These are phyloP conservation scores for Vombatus ursinus DNA, from an alignment of 2,113 vertebrate genomes.

Conservation along the genomic window DNA sequence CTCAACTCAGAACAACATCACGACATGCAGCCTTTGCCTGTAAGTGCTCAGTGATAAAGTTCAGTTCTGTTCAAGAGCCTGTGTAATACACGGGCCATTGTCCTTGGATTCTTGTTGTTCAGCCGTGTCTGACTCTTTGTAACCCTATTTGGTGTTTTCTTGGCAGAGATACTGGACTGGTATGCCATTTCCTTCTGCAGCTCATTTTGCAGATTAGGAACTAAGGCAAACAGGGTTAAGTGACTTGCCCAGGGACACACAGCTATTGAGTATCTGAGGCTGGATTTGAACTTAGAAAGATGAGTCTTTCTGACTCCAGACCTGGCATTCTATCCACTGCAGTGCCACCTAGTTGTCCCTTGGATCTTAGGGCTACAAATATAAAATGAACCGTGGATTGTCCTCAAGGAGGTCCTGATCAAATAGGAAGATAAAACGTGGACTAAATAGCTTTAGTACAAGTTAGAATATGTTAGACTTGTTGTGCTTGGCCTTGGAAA, in stretches of 20 bases:
- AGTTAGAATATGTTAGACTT: not conserved
- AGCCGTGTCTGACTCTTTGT: not conserved
- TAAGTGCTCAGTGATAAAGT: not conserved
- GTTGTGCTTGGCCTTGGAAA: not conserved
- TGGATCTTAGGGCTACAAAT: not conserved
- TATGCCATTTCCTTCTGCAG: not conserved
- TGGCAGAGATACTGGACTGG: not conserved
- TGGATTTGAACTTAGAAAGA: not conserved
- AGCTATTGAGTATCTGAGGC: not conserved
- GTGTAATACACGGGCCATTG: not conserved
- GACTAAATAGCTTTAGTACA: not conserved
- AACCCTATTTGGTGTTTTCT: not conserved
- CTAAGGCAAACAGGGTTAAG: not conserved
- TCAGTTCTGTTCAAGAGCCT: not conserved
- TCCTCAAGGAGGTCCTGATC: not conserved
- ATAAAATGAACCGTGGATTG: not conserved
- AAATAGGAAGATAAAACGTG: not conserved
- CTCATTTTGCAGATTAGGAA: not conserved
- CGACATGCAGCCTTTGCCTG: not conserved
- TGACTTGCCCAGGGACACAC: not conserved
- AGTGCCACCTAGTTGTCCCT: not conserved
- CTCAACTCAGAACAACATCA: not conserved
- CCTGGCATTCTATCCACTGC: not conserved
- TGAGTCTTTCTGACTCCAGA: not conserved
- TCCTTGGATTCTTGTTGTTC: not conserved